Evolutionary conservation across 2,797 vertebrate species (phyloP), one percentile per base, ranked within the genome.

Genomic region (Gephyroberyx darwinii): DNA sequence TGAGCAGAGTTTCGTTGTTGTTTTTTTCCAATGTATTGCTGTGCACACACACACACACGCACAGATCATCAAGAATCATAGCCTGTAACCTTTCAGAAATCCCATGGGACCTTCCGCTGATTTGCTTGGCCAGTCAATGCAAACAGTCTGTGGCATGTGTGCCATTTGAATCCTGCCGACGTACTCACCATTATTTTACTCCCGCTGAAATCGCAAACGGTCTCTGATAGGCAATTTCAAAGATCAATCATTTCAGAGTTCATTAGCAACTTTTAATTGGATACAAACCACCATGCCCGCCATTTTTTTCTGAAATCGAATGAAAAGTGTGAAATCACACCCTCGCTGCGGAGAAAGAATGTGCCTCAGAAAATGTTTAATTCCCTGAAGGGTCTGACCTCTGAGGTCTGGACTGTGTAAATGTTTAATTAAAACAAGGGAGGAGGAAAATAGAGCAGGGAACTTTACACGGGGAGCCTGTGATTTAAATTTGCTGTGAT

Each of bases 391-490:
- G 45, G 5, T 72, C 30, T 65, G 68, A 74, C 81, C 74, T 67
- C 33, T 67, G 74, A 69, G 55, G 67, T 83, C 74, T 59, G 58
- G 30, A 59, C 56, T 10, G 48, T 79, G 81, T 78, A 69, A 82
- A 78, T 85, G 84, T 87, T 87, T 84, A 83, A 86, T 74, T 62
- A 74, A 74, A 81, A 69, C 45, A 71, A 62, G 65, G 48, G 59
- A 71, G 57, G 65, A 62, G 54, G 43, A 59, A 77, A 69, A 55
- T 37, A 71, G 59, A 62, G 66, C 8, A 10, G 30, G 61, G 59
- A 70, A 77, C 65, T 47, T 52, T 58, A 71, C 63, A 76, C 52
- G 16, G 57, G 26, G 66, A 53, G 43, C 6, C 56, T 73, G 68
- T 45, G 67, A 57, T 72, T 72, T 52, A 56, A 65, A 65, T 61